phyloP scores from a whole-genome alignment of 2,888 invertebrate genomes.

The Parochlus steinenii region DNA sequence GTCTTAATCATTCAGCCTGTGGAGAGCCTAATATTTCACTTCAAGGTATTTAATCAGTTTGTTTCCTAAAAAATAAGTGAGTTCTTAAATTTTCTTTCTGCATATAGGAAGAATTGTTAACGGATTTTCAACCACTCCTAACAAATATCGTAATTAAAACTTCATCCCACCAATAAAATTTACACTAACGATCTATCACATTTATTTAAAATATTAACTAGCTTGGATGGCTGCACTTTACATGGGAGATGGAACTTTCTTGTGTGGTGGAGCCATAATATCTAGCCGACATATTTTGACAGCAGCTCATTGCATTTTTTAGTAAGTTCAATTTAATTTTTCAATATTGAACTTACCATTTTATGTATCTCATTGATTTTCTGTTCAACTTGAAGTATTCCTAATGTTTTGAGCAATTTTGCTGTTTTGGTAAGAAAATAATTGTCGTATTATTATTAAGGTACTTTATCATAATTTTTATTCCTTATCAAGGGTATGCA shows the following conservation, averaged over 20 bases:
- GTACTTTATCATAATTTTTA: not conserved
- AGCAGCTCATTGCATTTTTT: conserved; percentile 14
- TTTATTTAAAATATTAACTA: too few relatives aligned
- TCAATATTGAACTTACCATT: not conserved
- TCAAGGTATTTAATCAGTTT: too few relatives aligned
- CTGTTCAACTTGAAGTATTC: not conserved
- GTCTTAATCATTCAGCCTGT: conserved; percentile 4
- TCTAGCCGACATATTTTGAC: conserved; percentile 13
- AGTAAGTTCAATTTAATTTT: conserved; percentile 2
- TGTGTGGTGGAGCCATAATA: conserved; percentile 13
- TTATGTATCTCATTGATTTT: not conserved
- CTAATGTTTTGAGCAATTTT: too few relatives aligned
- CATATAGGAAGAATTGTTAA: conserved; percentile 6
- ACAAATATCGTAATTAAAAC: too few relatives aligned
- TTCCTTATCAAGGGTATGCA: too few relatives aligned
- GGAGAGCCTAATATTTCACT: conserved; percentile 10
- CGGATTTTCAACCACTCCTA: not conserved
- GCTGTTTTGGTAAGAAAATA: too few relatives aligned
- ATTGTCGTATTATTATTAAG: too few relatives aligned
- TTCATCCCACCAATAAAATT: too few relatives aligned
- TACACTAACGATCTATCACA: too few relatives aligned
- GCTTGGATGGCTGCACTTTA: conserved; percentile 12
- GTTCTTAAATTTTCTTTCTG: too few relatives aligned
- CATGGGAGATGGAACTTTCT: not conserved
- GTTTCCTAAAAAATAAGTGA: too few relatives aligned